These are phyloP conservation scores for Dione vanillae DNA, from an alignment of 2,888 invertebrate genomes.

Conservation along the genomic window DNA sequence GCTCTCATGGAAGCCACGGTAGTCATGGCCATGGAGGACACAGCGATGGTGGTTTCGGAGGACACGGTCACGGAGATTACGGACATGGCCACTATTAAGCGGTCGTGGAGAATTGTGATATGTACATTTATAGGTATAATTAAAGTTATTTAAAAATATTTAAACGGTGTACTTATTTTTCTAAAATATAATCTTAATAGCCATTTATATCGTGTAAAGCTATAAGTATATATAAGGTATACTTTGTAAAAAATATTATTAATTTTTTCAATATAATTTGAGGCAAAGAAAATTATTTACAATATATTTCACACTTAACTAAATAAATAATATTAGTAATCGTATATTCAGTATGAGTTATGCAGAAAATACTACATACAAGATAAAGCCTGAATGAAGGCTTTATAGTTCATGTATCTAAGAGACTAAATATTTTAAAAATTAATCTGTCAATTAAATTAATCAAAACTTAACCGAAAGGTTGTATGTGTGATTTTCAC, in stretches of 20 bases:
- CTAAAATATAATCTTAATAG: too few species aligned
- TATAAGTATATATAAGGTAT: too few species aligned
- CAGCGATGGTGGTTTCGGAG: constrained; percentile 22
- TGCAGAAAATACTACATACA: too few species aligned
- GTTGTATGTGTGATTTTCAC: too few species aligned
- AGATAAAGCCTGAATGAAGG: too few species aligned
- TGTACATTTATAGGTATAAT: constrained; percentile 17
- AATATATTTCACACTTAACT: too few species aligned
- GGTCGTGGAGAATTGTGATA: constrained; percentile 10
- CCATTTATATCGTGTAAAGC: too few species aligned
- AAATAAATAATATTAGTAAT: too few species aligned
- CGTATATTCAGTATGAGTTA: too few species aligned
- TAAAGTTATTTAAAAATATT: constrained; percentile 3
- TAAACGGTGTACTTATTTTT: not conserved
- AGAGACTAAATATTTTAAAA: not conserved
- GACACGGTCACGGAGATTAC: constrained; percentile 4
- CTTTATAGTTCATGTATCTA: not conserved
- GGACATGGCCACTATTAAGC: constrained; percentile 29
- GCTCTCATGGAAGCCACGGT: not conserved
- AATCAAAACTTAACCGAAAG: not conserved
- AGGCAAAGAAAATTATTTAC: too few species aligned
- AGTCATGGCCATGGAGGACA: constrained; percentile 28
- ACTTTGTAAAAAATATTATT: too few species aligned
- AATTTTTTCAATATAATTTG: too few species aligned
- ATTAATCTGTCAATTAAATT: not conserved